phyloP scores from a whole-genome alignment of 2,797 vertebrate genomes.

The Cryptoprocta ferox region DNA sequence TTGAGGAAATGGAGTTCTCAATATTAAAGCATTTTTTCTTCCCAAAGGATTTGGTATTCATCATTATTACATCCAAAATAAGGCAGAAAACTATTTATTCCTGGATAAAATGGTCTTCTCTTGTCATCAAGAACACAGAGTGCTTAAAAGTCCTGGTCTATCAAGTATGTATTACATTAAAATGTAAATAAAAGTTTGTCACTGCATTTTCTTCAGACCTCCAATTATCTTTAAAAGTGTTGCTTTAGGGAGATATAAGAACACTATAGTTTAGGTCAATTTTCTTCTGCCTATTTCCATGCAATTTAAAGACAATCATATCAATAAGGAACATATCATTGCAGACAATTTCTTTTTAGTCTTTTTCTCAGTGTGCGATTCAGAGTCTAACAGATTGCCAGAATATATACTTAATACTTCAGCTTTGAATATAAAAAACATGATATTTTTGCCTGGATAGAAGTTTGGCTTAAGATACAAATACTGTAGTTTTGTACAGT shows the following conservation, averaged over 20 bases:
- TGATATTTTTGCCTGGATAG: conserved; percentile 11
- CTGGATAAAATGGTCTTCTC: conserved; percentile 43
- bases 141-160: conserved; percentile 38
- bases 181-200: conserved; percentile 63
- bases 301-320: conserved; percentile 42
- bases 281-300: conserved; percentile 47
- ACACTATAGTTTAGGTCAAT: conserved; percentile 40
- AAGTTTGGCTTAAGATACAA: conserved; percentile 46
- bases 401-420: conserved; percentile 6
- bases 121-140: conserved; percentile 27
- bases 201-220: conserved; percentile 44
- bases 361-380: conserved; percentile 53
- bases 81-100: conserved; percentile 27
- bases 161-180: conserved; percentile 47
- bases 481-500: conserved; percentile 15
- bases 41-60: not conserved
- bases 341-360: conserved; percentile 42
- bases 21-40: conserved; percentile 42
- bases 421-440: conserved; percentile 36
- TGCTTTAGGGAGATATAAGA: not conserved
- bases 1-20: conserved; percentile 24
- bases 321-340: not conserved
- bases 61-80: conserved; percentile 55
- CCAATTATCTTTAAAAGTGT: conserved; percentile 47
- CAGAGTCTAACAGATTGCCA: conserved; percentile 34